These are phyloP conservation scores for Rhynchopsitta pachyrhyncha DNA, from an alignment of 2,113 vertebrate genomes.

Conservation along the genomic window DNA sequence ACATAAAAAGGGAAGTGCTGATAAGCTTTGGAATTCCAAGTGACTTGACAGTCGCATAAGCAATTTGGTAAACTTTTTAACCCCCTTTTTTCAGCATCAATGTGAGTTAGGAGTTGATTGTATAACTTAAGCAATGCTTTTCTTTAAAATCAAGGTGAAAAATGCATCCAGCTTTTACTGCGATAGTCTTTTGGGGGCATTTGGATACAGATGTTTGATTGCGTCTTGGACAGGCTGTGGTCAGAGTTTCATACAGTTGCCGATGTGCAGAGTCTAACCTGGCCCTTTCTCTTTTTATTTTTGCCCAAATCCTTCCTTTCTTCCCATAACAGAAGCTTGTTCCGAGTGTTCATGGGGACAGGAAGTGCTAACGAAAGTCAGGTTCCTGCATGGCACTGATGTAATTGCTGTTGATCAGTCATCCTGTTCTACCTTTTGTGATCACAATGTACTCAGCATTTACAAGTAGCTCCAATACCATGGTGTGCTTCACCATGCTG, in stretches of 20 bases:
- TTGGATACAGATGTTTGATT: neutral
- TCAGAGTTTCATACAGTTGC: neutral
- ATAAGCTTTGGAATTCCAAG: neutral
- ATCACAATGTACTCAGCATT: neutral
- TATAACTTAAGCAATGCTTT: neutral
- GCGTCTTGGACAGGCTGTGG: neutral
- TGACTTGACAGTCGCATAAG: neutral
- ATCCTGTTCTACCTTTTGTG: neutral
- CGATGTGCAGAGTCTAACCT: neutral
- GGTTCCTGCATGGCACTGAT: conserved; percentile 18
- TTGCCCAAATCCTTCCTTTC: neutral
- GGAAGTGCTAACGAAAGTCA: conserved; percentile 32
- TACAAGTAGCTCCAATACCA: neutral
- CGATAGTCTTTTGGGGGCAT: neutral
- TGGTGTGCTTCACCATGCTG: neutral
- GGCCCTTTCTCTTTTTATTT: neutral
- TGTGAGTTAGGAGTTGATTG: neutral
- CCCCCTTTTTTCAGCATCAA: neutral
- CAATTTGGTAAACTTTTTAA: neutral
- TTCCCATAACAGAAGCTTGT: neutral
- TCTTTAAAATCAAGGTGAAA: neutral
- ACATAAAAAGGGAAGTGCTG: neutral
- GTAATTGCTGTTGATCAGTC: neutral
- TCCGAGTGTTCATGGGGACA: neutral
- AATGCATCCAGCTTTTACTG: neutral